Evolutionary conservation across 2,888 invertebrate genomes (phyloP), one percentile per base, ranked within the genome.

Genomic region (Opisthograptis luteolata): DNA sequence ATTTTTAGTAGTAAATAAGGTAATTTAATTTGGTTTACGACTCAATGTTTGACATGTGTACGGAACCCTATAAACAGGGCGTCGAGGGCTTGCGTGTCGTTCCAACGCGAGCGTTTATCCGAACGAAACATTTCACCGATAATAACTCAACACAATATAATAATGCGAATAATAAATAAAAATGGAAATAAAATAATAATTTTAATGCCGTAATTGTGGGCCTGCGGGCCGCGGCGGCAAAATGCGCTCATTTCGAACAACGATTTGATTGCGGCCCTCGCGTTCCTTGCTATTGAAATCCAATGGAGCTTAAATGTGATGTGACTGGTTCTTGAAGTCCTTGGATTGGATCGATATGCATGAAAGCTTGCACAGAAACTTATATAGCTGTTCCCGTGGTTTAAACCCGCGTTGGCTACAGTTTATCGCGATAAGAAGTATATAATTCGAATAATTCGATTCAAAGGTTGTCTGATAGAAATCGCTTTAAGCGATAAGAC

Each of bases 111-210:
- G 64, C 90, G 87, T 90, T 89, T 89, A 89, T 87, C 90, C 81
- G 83, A 88, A 89, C 89, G 89, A 89, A 90, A 85, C 89, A 87
- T 90, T 90, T 90, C 89, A 81, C 87, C 88, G 87, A 89, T 90
- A 90, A 89, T 90, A 87, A 90, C 88, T 87, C 88, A 85, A 87
- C 88, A 88, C 87, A 90, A 90, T 89, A 89, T 89, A 90, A 90
- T 90, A 89, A 90, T 89, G 87, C 89, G 88, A 90, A 90, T 89
- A 90, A 90, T 90, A 89, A 88, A 88, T 88, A 89, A 89, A 89
- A 89, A 88, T 86, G 81, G 82, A 90, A 89, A 88, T 88, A 89
- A 88, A 90, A 88, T 90, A 90, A 88, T 90, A 89, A 87, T 88
- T 88, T 89, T 87, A 89, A 89, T 88, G 84, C 79, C 87, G 88